Evolutionary conservation across 2,797 vertebrate genomes (phyloP).

Genomic region (Aldrovandia affinis): DNA sequence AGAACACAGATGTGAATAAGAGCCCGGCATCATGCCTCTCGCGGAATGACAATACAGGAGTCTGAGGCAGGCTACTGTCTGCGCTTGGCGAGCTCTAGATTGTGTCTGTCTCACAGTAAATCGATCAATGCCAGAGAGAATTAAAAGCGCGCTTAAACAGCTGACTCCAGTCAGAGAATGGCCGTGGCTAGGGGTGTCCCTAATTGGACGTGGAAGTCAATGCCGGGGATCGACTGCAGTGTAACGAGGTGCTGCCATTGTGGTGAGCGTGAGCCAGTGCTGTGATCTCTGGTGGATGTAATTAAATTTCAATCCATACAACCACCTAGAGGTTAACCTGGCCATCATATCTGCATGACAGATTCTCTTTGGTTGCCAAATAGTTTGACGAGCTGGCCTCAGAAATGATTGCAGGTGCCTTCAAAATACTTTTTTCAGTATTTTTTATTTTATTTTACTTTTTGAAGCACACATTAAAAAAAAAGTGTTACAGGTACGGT

Average conservation of each 20-base stretch:
- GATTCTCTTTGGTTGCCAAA: conserved; percentile 3
- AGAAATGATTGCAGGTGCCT: background rate
- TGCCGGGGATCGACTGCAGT: background rate
- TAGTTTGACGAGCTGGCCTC: background rate
- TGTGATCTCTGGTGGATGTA: background rate
- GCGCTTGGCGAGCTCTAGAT: background rate
- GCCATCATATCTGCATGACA: background rate
- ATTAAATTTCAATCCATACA: background rate
- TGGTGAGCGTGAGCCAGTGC: background rate
- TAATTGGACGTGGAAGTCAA: conserved; percentile 13
- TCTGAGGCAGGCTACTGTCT: background rate
- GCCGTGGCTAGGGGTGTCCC: background rate
- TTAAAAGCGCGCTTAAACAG: background rate
- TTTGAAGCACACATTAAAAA: background rate
- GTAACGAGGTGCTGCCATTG: conserved; percentile 1
- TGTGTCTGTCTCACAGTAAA: background rate
- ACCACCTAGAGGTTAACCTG: conserved; percentile 5
- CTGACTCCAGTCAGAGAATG: conserved; percentile 16
- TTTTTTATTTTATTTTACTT: background rate
- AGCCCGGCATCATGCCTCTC: background rate
- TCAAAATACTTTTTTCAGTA: background rate
- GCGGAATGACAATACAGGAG: background rate
- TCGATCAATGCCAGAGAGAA: conserved; percentile 4
- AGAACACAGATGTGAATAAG: background rate
- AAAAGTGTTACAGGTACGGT: no score